Conservation (phyloP, 2,113 vertebrate genomes). For the Anser cygnoides region DNA sequence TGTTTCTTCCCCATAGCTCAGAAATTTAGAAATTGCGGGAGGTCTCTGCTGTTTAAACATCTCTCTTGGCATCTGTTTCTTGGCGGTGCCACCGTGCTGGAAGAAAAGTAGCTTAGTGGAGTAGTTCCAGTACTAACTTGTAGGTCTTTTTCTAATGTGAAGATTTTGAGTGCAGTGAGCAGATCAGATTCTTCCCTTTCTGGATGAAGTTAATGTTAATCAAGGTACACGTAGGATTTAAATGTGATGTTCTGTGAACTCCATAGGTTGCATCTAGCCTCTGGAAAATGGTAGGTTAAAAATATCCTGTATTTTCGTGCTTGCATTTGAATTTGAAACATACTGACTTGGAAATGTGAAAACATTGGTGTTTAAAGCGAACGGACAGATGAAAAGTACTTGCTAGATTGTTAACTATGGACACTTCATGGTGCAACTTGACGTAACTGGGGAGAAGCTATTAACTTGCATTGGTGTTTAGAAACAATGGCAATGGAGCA, state of each 20-base stretch:
- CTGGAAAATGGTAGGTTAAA: slow-evolving; percentile 21
- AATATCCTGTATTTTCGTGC: not conserved
- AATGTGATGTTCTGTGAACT: not conserved
- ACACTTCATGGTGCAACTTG: not conserved
- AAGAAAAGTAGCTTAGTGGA: not conserved
- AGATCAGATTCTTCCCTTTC: not conserved
- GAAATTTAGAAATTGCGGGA: not conserved
- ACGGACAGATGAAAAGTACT: not conserved
- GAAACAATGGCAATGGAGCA: not conserved
- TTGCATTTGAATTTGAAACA: not conserved
- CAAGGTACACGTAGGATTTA: not conserved
- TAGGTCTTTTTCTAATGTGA: not conserved
- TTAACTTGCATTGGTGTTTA: not conserved
- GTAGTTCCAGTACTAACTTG: not conserved
- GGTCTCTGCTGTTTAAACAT: not conserved
- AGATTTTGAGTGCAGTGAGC: not conserved
- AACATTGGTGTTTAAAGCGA: not conserved
- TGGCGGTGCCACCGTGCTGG: not conserved
- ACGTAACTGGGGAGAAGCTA: not conserved
- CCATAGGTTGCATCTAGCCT: not conserved
- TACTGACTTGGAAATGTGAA: not conserved
- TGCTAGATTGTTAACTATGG: not conserved
- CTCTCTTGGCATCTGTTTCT: not conserved
- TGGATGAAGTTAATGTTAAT: not conserved
- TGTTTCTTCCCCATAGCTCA: not conserved